Evolutionary conservation across 2,113 vertebrate species (phyloP).

Genomic region (Mus spicilegus): DNA sequence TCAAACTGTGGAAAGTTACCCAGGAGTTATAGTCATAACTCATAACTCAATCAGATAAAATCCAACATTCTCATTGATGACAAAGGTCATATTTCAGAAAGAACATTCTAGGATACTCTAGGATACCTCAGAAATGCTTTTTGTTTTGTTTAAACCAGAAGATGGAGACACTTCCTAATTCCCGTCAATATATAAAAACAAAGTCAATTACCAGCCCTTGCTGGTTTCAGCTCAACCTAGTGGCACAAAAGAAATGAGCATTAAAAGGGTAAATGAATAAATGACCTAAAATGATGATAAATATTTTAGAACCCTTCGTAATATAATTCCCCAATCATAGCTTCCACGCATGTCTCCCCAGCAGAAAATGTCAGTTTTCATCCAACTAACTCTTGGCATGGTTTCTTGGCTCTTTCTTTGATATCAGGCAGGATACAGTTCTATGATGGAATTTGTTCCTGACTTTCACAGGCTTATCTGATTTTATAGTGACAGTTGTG

Average conservation of each 20-base stretch:
- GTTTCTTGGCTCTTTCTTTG: slow-evolving; percentile 65
- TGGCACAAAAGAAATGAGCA: slow-evolving; percentile 72
- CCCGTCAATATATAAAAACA: slow-evolving; percentile 36
- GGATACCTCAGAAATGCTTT: slow-evolving; percentile 55
- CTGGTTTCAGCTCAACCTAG: slow-evolving; percentile 47
- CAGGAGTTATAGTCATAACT: slow-evolving; percentile 2
- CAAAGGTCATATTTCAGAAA: slow-evolving; percentile 51
- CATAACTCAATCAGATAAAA: not conserved
- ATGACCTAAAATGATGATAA: slow-evolving; percentile 78
- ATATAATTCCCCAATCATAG: slow-evolving; percentile 73
- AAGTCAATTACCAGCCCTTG: slow-evolving; percentile 29
- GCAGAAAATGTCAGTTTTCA: slow-evolving; percentile 74
- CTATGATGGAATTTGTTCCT: slow-evolving; percentile 68
- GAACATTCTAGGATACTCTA: slow-evolving; percentile 47
- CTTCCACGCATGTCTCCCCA: slow-evolving; percentile 67
- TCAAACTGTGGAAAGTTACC: slow-evolving; percentile 39
- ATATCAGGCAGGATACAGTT: slow-evolving; percentile 61
- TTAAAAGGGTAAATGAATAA: slow-evolving; percentile 74
- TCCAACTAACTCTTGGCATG: slow-evolving; percentile 75
- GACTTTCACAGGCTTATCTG: slow-evolving; percentile 53
- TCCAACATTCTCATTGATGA: not conserved
- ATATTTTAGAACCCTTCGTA: slow-evolving; percentile 77
- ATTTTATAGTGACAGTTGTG: slow-evolving; percentile 65
- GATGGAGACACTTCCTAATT: slow-evolving; percentile 36
- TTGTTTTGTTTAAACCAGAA: slow-evolving; percentile 47